A percentile compares a stretch with the other conserved stretches of the same genome.
Evolutionary conservation across 1,140 invertebrate species (phyloP).

Genomic region (Macrobrachium rosenbergii): DNA sequence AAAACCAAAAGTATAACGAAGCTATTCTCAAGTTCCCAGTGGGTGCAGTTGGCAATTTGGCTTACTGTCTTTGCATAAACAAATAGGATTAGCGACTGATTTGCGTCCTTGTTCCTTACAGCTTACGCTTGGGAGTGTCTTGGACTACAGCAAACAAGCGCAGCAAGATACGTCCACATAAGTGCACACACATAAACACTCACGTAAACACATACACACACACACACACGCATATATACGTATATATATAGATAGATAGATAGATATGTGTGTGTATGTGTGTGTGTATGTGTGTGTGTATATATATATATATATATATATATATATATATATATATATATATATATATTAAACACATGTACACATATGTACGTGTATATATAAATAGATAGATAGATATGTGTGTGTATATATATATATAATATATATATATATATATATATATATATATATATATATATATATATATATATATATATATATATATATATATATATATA

Average conservation of each 20-base stretch:
- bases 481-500: slow-evolving; percentile 2
- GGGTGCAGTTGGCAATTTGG: too few species aligned
- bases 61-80: too few species aligned
- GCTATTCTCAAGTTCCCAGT: too few species aligned
- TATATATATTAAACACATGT: slow-evolving; percentile 19
- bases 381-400: not conserved
- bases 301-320: not conserved
- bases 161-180: too few species aligned
- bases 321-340: not conserved
- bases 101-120: too few species aligned
- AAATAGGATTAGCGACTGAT: too few species aligned
- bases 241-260: slow-evolving; percentile 9
- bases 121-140: too few species aligned
- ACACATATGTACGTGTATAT: too few species aligned
- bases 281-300: not conserved
- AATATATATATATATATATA: not conserved
- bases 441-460: slow-evolving; percentile 16
- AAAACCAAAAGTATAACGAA: too few species aligned
- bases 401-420: slow-evolving; percentile 19
- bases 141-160: too few species aligned
- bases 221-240: not conserved
- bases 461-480: slow-evolving; percentile 15
- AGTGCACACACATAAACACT: too few species aligned
- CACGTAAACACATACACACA: not conserved
- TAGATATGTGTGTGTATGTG: not conserved